These are phyloP conservation scores for Hemiscyllium ocellatum DNA, from an alignment of 2,113 vertebrate genomes.

Conservation along the genomic window DNA sequence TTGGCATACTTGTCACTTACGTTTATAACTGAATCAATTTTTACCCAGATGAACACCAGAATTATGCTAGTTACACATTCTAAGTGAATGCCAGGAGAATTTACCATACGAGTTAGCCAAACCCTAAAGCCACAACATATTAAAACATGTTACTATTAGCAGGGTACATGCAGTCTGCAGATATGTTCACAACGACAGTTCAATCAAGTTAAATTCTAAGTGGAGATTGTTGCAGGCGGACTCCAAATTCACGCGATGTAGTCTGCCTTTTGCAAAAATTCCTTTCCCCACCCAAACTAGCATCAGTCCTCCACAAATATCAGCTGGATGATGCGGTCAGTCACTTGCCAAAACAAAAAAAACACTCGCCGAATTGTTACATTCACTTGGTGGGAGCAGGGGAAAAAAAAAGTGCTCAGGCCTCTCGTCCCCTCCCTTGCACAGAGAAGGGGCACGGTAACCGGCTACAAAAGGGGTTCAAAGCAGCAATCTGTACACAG, in stretches of 20 bases:
- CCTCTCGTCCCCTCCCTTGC: neutral
- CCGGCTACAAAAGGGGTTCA: neutral
- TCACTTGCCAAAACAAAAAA: neutral
- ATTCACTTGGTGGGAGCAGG: neutral
- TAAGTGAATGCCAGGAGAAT: neutral
- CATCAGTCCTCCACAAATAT: neutral
- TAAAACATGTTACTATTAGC: neutral
- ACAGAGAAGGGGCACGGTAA: neutral
- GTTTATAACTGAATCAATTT: neutral
- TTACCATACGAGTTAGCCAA: neutral
- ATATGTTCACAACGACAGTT: neutral
- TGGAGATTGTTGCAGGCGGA: neutral
- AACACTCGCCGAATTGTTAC: neutral
- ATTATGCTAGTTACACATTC: neutral
- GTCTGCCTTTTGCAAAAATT: neutral
- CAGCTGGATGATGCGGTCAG: neutral
- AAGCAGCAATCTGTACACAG: neutral
- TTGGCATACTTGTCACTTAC: neutral
- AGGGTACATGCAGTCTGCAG: no score
- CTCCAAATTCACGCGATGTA: conserved; percentile 1
- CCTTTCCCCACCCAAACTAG: neutral
- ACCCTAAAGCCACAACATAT: neutral
- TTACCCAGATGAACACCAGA: neutral
- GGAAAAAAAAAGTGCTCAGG: neutral
- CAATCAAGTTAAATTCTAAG: neutral